Base-by-base conservation (phyloP, 1,140 invertebrate genomes). In the Drosophila kurseongensis region DNA sequence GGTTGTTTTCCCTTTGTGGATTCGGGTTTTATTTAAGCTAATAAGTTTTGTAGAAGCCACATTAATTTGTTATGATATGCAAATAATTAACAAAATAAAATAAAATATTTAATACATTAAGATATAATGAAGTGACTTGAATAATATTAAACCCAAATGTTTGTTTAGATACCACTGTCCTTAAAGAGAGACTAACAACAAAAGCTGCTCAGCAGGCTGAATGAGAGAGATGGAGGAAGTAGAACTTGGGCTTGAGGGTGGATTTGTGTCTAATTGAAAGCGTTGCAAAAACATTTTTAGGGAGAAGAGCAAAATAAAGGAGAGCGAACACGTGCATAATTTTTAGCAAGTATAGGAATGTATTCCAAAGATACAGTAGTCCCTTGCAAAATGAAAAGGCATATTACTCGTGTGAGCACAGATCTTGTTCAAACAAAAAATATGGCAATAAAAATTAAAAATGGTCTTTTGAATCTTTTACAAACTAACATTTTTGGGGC, bases 281-380 rank as follows among this genome's bases (percentile, higher is more conserved):
- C 72, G 41, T 75, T 50, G 72, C 52, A 57, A 48, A 48, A 32
- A 75, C 40, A 57, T 61, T 51, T 29, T 41, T 27, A 47, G 32
- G 13, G 38, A 32, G 27, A 44, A 32, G 35, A 57, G 32, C 9
- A n/a, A 36, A 56, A 41, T 36, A 67, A 38, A 41, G 40, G 0
- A 57, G 59, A 50, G 47, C 48, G 59, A 36, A 58, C 76, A 76
- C 65, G 74, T 83, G 75, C 68, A 60, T 38, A 16, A 57, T 57
- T 42, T 48, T n/a, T 16, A 60, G 40, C 9, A 23, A 78, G 82
- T 54, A 78, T 40, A 59, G 82, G 75, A 88, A 85, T 85, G 58
- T 82, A 63, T 16, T 45, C 51, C 12, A 5, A 65, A 35, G 23
- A 51, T 67, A 52, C 29, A 48, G 36, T 42, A 42, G 54, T 36